Evolutionary conservation across 1,140 invertebrate species (phyloP).

Genomic region (Melanaphis sacchari): DNA sequence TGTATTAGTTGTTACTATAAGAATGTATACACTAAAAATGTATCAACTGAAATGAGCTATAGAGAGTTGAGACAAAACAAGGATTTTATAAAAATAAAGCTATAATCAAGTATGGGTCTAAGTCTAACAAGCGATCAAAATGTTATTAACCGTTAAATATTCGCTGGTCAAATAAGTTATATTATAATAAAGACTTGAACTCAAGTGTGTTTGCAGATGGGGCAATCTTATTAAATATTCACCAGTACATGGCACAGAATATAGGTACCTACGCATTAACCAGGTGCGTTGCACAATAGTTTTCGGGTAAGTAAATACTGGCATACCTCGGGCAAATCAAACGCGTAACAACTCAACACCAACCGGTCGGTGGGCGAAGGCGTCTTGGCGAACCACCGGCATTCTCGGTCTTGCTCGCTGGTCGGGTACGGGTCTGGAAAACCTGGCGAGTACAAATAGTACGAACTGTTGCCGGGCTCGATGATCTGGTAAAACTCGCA

Average conservation of each 20-base stretch:
- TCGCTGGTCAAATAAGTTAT: too few relatives aligned
- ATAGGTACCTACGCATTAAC: too few relatives aligned
- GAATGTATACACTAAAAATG: not conserved
- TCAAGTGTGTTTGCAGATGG: too few relatives aligned
- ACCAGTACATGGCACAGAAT: not conserved
- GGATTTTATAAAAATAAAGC: not conserved
- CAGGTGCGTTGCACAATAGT: too few relatives aligned
- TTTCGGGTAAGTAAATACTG: not conserved
- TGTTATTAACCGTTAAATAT: not conserved
- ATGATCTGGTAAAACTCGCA: conserved; percentile 36
- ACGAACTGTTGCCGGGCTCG: conserved; percentile 47
- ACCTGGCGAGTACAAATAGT: conserved; percentile 45
- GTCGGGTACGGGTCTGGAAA: not conserved
- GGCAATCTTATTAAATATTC: not conserved
- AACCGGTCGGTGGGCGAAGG: conserved; percentile 14
- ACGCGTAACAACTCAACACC: conserved; percentile 42
- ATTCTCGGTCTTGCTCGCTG: not conserved
- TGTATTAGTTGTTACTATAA: not conserved
- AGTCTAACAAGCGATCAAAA: not conserved
- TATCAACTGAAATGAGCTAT: not conserved
- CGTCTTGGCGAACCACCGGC: conserved; percentile 41
- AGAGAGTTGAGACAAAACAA: not conserved
- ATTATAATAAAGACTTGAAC: too few relatives aligned
- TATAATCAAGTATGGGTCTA: not conserved
- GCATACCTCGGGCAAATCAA: conserved; percentile 29